Conservation (phyloP, 2,888 invertebrate genomes). For the Agrotis puta region DNA sequence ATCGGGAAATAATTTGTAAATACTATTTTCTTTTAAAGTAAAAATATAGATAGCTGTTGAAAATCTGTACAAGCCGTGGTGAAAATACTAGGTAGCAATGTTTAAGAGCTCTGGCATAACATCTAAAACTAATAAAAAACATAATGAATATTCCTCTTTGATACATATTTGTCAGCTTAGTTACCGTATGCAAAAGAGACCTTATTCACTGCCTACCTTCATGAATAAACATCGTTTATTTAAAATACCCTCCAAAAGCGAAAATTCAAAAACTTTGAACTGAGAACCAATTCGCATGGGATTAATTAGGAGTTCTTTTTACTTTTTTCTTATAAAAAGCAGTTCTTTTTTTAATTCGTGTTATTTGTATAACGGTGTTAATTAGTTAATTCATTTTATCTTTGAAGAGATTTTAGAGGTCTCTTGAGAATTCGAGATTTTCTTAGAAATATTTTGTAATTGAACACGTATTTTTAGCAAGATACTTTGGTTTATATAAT, state of each 20-base stretch:
- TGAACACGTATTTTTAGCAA: background rate
- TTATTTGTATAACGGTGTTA: constrained; percentile 8
- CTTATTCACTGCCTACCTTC: constrained; percentile 15
- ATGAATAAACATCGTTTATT: constrained; percentile 52
- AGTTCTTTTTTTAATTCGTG: background rate
- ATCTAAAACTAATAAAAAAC: constrained; percentile 15
- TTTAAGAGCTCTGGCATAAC: too few species aligned
- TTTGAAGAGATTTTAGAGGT: background rate
- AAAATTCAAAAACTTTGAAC: constrained; percentile 50
- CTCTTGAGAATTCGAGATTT: background rate
- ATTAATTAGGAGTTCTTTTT: constrained; percentile 48
- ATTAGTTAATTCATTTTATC: constrained; percentile 8
- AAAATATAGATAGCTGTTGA: too few species aligned
- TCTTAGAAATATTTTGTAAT: background rate
- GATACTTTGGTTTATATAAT: background rate
- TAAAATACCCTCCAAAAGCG: constrained; percentile 32
- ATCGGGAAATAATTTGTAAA: background rate
- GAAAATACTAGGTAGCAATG: background rate
- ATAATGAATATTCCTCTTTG: constrained; percentile 48
- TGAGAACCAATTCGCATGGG: constrained; percentile 32
- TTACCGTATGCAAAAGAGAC: constrained; percentile 51
- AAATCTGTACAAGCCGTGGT: background rate
- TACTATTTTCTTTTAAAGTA: background rate
- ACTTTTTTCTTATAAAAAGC: constrained; percentile 40
- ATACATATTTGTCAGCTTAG: constrained; percentile 43